Conservation (phyloP, 2,113 vertebrate species). For the Sciurus niger region DNA sequence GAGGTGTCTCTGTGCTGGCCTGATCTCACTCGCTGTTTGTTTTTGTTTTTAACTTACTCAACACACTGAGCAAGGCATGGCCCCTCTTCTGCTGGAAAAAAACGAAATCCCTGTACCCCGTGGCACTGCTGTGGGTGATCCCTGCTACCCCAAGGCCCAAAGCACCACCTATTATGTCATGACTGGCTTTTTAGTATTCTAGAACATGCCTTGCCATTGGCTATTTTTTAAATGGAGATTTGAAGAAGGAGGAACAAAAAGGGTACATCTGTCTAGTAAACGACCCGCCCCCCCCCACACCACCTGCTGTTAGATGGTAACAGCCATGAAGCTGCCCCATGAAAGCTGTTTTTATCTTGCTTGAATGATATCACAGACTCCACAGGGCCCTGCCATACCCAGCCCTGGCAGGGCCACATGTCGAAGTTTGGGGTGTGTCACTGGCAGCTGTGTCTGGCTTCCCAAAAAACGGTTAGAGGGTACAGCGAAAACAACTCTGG, state of each 20-base stretch:
- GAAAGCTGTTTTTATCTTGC: neutral
- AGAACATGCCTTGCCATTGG: neutral
- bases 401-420: neutral
- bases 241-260: neutral
- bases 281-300: neutral
- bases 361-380: neutral
- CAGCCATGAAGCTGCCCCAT: fast-evolving
- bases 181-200: neutral
- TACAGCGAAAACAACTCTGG: neutral
- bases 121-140: neutral
- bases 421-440: neutral
- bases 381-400: fast-evolving
- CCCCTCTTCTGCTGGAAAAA: neutral
- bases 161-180: neutral
- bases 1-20: neutral
- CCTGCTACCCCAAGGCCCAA: neutral
- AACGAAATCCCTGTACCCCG: fast-evolving
- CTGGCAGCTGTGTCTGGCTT: neutral
- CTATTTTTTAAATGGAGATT: neutral
- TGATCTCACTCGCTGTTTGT: neutral
- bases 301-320: neutral
- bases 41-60: neutral
- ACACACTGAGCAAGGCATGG: neutral
- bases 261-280: neutral
- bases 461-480: neutral